phyloP scores from a whole-genome alignment of 2,797 vertebrate species.

The Polyboroides typus region DNA sequence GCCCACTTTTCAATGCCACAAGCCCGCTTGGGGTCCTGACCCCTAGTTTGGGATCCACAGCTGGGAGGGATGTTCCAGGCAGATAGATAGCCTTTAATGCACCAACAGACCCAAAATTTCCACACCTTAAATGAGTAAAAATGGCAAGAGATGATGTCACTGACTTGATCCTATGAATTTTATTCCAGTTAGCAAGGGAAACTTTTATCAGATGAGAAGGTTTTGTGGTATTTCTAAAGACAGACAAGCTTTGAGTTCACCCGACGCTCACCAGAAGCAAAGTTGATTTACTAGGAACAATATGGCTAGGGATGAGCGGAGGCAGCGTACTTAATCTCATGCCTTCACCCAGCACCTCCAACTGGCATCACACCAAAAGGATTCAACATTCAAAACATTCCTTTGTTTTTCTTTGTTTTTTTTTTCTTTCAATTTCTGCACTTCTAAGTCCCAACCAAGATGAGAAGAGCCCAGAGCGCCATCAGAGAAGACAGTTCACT shows the following conservation, averaged over 20 bases:
- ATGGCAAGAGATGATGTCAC: neutral
- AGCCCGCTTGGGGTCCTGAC: fast-evolving
- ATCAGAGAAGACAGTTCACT: neutral
- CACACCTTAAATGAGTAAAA: neutral
- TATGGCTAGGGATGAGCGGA: neutral
- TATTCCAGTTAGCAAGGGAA: neutral
- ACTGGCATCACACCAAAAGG: slow-evolving; percentile 1
- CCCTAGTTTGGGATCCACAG: neutral
- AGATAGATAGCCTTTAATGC: neutral
- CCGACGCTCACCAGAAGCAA: neutral
- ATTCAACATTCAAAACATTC: neutral
- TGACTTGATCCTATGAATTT: neutral
- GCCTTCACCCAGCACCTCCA: slow-evolving; percentile 4
- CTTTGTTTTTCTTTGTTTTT: neutral
- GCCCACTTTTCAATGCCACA: neutral
- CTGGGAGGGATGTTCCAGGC: neutral
- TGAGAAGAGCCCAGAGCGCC: neutral
- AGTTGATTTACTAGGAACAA: slow-evolving; percentile 5
- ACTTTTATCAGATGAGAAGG: neutral
- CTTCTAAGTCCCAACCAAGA: neutral
- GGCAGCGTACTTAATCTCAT: neutral
- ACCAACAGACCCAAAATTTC: neutral
- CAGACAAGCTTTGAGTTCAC: neutral
- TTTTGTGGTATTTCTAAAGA: neutral
- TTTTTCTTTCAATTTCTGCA: neutral